phyloP scores from a whole-genome alignment of 1,140 invertebrate species.

The Acromyrmex echinatior region DNA sequence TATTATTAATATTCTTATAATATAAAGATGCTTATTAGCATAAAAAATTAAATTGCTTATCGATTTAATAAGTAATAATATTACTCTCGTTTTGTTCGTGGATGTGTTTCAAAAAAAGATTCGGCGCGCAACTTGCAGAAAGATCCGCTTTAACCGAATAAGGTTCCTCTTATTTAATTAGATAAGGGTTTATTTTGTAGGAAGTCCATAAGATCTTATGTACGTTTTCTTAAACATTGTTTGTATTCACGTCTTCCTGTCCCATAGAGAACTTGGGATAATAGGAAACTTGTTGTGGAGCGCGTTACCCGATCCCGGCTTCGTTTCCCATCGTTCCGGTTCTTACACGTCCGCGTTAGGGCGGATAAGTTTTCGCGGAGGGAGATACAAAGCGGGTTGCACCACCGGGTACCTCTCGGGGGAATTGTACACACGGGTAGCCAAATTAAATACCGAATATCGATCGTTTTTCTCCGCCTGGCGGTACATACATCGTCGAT shows the following conservation, averaged over 20 bases:
- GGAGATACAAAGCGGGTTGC: slow-evolving; percentile 39
- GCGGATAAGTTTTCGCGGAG: not conserved
- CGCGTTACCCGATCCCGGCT: slow-evolving; percentile 23
- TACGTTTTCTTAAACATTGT: not conserved
- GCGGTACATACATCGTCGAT: slow-evolving; percentile 40
- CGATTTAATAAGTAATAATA: too few relatives aligned
- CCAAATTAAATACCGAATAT: slow-evolving; percentile 82
- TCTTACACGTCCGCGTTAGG: slow-evolving; percentile 35
- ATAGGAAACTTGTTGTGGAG: slow-evolving; percentile 3
- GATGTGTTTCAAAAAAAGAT: too few relatives aligned
- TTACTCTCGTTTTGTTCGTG: too few relatives aligned
- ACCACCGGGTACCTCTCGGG: not conserved
- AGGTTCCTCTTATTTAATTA: too few relatives aligned
- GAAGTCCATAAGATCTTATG: not conserved
- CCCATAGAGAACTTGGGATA: slow-evolving; percentile 14
- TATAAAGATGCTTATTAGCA: too few relatives aligned
- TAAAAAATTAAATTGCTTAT: too few relatives aligned
- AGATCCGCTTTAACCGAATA: too few relatives aligned
- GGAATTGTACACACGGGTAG: slow-evolving; percentile 46
- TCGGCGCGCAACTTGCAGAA: too few relatives aligned
- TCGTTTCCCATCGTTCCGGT: slow-evolving; percentile 41
- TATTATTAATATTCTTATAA: too few relatives aligned
- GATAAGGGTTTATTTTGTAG: too few relatives aligned
- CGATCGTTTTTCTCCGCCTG: slow-evolving; percentile 62
- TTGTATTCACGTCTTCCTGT: not conserved